Evolutionary conservation across 2,797 vertebrate species (phyloP), one percentile per base, ranked within the genome.

Genomic region (Nannoperca obscura): DNA sequence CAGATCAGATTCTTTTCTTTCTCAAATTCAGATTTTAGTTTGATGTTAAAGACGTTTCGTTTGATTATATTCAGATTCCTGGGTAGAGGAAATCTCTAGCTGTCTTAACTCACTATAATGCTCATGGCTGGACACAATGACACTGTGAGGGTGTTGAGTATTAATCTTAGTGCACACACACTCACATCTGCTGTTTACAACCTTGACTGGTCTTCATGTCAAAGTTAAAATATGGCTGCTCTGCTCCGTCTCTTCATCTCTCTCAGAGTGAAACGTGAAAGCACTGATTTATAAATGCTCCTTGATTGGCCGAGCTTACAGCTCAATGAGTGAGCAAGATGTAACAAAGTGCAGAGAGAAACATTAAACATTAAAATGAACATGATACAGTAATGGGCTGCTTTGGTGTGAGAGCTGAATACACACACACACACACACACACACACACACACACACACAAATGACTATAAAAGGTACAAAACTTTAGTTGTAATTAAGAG

Each of bases 261-360:
- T 30, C 34, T 62, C 55, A 2, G 13, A 32, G 19, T 50, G 36
- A 76, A 30, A 63, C 50, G 49, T 57, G 49, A 50, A 66, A 78
- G 32, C 71, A 49, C 46, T 79, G 60, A 81, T 81, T 81, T 83
- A 79, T 81, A 55, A 67, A 81, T 76, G 24, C 8, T 22, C 61
- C 73, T 54, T 36, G 74, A 85, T 47, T 62, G 49, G 13, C 46
- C 4, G 4, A 53, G 59, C 15, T 67, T 42, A 50, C 32, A 14
- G 54, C 22, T 80, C 73, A 36, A 55, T 81, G 60, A 83, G 78
- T 67, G 78, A 66, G 12, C 36, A 27, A 63, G 47, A 55, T 71
- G 42, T 62, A 38, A 62, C 42, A 57, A 63, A 80, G 65, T 14
- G 14, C 6, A 34, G 7, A 49, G n/a, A 40, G 38, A 12, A 19